A percentile compares a stretch with the other conserved stretches of the same genome.
Conservation (phyloP, 2,888 invertebrate species). For the Lycocerus yunnanus region DNA sequence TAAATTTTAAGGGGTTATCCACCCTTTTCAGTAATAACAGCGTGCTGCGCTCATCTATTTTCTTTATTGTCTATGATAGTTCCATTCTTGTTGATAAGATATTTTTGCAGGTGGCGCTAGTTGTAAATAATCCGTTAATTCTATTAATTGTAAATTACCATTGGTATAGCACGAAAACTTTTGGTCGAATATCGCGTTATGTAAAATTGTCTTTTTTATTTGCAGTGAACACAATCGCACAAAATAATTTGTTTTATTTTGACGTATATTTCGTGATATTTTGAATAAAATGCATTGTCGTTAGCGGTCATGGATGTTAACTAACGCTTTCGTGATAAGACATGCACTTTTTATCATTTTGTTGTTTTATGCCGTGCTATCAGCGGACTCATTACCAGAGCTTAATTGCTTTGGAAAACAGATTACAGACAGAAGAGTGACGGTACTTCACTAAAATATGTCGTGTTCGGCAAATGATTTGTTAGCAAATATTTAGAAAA, state of each 20-base stretch:
- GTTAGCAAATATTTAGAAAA: not conserved
- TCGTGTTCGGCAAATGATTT: conserved; percentile 8
- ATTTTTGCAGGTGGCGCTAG: not conserved
- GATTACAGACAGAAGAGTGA: conserved; percentile 31
- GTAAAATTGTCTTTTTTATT: not conserved
- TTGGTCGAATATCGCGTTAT: not conserved
- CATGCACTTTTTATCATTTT: conserved; percentile 35
- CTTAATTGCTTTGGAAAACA: conserved; percentile 33
- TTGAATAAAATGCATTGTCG: conserved; percentile 12
- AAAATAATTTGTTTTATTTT: conserved; percentile 1
- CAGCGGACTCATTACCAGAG: conserved; percentile 29
- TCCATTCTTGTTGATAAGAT: not conserved
- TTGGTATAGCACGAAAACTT: not conserved
- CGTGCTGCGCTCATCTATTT: not conserved
- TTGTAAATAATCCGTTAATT: not conserved
- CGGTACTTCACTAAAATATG: conserved; percentile 22
- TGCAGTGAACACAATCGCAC: not conserved
- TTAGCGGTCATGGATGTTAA: conserved; percentile 25
- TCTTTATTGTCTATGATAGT: not conserved
- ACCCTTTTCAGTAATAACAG: not conserved
- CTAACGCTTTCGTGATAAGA: conserved; percentile 31
- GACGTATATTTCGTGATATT: conserved; percentile 7
- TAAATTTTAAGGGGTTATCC: not conserved
- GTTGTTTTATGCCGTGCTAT: conserved; percentile 31
- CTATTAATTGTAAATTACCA: not conserved